phyloP scores from a whole-genome alignment of 2,888 invertebrate genomes.

The Nomada lathburiana region DNA sequence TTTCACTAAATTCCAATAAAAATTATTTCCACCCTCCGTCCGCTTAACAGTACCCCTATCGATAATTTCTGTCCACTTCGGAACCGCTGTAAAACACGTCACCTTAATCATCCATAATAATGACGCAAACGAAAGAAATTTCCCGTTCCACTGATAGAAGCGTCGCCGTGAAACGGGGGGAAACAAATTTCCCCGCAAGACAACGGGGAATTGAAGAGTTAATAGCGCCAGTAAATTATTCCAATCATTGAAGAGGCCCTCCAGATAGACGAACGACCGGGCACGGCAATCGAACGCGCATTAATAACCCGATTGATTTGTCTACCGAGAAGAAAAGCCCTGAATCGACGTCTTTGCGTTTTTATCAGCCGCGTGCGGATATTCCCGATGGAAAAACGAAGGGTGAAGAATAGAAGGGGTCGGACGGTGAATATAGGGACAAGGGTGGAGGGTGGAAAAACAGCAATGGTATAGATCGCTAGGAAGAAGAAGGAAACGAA shows the following conservation, averaged over 20 bases:
- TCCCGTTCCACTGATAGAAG: neutral
- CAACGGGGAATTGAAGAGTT: constrained; percentile 11
- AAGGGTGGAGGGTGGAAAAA: constrained; percentile 37
- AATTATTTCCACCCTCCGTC: too few relatives aligned
- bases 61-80: too few relatives aligned
- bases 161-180: neutral
- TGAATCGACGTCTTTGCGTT: constrained; percentile 32
- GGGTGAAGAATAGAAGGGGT: neutral
- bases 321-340: constrained; percentile 33
- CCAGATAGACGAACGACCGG: neutral
- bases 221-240: constrained; percentile 33
- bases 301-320: constrained; percentile 51
- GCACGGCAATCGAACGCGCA: constrained; percentile 9
- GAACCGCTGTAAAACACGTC: too few relatives aligned
- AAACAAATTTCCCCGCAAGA: neutral
- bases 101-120: too few relatives aligned
- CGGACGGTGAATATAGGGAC: neutral
- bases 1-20: too few relatives aligned
- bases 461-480: constrained; percentile 19
- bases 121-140: neutral
- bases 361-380: constrained; percentile 50
- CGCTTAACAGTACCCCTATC: too few relatives aligned
- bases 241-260: constrained; percentile 18
- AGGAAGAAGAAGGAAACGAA: constrained; percentile 65
- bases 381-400: constrained; percentile 18